These are phyloP conservation scores for Pipistrellus kuhlii DNA, from an alignment of 2,797 vertebrate genomes.

Conservation along the genomic window DNA sequence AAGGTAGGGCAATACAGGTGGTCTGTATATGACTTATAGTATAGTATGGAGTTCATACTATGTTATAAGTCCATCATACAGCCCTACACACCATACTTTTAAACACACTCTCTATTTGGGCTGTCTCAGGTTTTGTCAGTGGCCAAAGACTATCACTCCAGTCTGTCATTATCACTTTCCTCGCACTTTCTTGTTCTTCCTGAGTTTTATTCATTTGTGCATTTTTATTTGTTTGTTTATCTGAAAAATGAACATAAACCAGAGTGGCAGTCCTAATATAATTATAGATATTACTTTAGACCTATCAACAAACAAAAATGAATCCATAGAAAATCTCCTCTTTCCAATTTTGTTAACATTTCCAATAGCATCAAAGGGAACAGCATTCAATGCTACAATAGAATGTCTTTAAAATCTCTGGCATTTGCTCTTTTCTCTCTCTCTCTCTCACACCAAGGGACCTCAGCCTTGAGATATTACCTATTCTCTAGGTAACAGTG, in stretches of 20 bases:
- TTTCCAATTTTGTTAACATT: neutral
- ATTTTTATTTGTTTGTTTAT: neutral
- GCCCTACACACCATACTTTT: neutral
- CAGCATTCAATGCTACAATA: neutral
- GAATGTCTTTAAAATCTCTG: neutral
- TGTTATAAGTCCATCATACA: neutral
- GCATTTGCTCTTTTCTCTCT: neutral
- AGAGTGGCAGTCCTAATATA: neutral
- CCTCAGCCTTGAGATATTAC: too few relatives aligned
- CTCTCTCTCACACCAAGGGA: neutral
- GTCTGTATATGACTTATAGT: too few relatives aligned
- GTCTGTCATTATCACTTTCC: neutral
- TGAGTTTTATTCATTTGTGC: neutral
- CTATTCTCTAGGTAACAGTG: neutral
- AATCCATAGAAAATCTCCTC: neutral
- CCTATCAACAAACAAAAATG: neutral
- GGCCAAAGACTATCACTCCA: neutral
- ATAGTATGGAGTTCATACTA: too few relatives aligned
- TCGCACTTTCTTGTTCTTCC: neutral
- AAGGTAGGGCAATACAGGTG: neutral
- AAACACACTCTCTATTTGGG: neutral
- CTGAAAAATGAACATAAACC: neutral
- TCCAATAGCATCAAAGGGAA: neutral
- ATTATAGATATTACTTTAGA: neutral
- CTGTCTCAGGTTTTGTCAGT: neutral